Evolutionary conservation across 2,113 vertebrate genomes (phyloP).

Genomic region (Ictalurus furcatus): DNA sequence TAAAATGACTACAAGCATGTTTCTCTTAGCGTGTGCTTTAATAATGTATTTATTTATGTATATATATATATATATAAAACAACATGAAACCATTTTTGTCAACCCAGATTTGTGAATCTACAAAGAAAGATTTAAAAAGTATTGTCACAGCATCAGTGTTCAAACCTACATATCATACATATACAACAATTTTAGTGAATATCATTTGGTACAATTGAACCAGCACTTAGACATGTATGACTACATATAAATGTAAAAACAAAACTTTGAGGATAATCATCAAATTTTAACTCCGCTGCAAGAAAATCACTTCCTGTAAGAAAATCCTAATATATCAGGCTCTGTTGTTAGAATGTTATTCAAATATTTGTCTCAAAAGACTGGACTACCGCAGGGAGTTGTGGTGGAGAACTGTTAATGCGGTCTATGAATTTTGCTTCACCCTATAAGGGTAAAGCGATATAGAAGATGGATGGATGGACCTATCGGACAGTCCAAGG

Average conservation of each 20-base stretch:
- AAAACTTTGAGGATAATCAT: no score
- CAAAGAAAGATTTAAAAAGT: no score
- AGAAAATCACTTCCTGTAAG: no score
- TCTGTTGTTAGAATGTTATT: no score
- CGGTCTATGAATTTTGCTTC: not conserved
- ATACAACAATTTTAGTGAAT: not conserved
- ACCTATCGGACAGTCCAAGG: not conserved
- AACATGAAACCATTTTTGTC: not conserved
- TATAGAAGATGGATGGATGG: no score
- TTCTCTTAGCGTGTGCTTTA: not conserved
- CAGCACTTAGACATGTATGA: not conserved
- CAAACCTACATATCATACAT: not conserved
- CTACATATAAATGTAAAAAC: not conserved
- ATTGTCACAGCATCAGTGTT: no score
- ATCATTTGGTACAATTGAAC: not conserved
- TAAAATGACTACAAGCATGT: conserved; percentile 1
- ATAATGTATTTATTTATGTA: not conserved
- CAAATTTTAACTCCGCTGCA: no score
- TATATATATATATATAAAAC: conserved; percentile 7
- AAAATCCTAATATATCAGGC: no score
- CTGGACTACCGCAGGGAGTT: no score
- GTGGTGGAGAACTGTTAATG: not conserved
- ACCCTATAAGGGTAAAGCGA: no score
- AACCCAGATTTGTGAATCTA: no score
- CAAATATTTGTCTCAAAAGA: no score